These are phyloP conservation scores for Noctua janthina DNA, from an alignment of 2,888 invertebrate genomes.

Conservation along the genomic window DNA sequence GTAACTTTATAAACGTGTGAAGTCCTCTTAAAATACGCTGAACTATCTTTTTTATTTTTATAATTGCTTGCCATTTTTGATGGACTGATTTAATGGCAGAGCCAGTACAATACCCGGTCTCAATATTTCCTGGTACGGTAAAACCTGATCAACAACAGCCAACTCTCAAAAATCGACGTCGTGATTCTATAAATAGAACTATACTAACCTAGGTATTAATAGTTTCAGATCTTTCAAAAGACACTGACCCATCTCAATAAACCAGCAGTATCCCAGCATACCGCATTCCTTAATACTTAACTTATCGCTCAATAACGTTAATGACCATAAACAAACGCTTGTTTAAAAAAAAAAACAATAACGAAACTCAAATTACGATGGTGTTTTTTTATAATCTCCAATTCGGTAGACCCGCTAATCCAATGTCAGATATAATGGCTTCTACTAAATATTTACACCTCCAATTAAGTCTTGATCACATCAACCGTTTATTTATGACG, in stretches of 20 bases:
- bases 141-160: neutral
- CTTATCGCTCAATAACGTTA: neutral
- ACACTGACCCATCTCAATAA: neutral
- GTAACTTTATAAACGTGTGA: too few relatives aligned
- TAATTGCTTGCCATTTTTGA: too few relatives aligned
- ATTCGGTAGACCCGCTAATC: constrained; percentile 21
- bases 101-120: neutral
- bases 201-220: neutral
- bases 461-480: constrained; percentile 36
- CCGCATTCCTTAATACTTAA: neutral
- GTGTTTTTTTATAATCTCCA: constrained; percentile 2
- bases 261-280: neutral
- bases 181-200: neutral
- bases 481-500: constrained; percentile 42
- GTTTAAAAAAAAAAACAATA: neutral
- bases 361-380: neutral
- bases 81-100: neutral
- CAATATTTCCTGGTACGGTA: neutral
- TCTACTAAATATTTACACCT: constrained; percentile 28
- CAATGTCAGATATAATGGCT: constrained; percentile 25
- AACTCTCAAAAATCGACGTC: neutral
- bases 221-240: neutral
- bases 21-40: too few relatives aligned
- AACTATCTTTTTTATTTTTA: too few relatives aligned
- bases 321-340: neutral